Evolutionary conservation across 2,113 vertebrate genomes (phyloP).

Genomic region (Solenodon paradoxus): DNA sequence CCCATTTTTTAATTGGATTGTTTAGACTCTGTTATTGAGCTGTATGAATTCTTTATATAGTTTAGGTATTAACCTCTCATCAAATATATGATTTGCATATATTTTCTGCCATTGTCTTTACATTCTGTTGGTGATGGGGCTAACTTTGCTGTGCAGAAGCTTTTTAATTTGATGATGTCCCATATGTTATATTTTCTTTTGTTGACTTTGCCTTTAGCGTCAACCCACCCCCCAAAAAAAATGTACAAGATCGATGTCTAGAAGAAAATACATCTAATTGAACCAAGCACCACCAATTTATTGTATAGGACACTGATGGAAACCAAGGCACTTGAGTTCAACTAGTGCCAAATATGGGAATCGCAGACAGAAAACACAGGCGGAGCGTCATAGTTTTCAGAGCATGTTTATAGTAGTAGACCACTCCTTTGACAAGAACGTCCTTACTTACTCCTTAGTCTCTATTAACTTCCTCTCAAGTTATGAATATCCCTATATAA

Average conservation of each 20-base stretch:
- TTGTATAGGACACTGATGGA: neutral
- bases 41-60: neutral
- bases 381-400: neutral
- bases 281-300: neutral
- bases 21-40: neutral
- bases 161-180: neutral
- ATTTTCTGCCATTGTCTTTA: neutral
- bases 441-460: neutral
- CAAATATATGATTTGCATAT: neutral
- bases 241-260: neutral
- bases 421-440: neutral
- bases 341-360: neutral
- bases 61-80: neutral
- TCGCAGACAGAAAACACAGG: neutral
- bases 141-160: neutral
- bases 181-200: neutral
- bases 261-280: neutral
- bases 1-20: neutral
- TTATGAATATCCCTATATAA: neutral
- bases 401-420: neutral
- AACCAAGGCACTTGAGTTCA: neutral
- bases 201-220: neutral
- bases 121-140: neutral
- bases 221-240: neutral
- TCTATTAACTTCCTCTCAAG: neutral